Percentiles rank a stretch among this genome's conserved stretches.
phyloP scores from a whole-genome alignment of 2,113 vertebrate genomes.

The Cyanoramphus novaezelandiae region DNA sequence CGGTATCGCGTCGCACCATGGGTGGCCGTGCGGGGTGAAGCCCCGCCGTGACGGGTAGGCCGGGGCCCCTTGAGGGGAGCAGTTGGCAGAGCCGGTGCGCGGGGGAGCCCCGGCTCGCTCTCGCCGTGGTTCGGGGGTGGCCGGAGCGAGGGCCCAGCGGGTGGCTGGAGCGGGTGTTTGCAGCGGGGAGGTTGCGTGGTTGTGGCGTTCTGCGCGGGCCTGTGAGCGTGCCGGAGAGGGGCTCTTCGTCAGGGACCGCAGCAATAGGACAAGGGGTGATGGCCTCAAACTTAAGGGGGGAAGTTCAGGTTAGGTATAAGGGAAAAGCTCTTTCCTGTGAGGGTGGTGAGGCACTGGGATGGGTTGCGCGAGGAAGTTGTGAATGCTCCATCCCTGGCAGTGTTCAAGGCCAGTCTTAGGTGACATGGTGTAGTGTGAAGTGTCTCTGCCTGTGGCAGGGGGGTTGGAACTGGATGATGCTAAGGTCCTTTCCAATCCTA shows the following conservation, averaged over 20 bases:
- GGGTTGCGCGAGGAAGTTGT: background rate
- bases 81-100: background rate
- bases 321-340: background rate
- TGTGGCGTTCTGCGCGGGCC: background rate
- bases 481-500: background rate
- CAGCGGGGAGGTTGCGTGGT: background rate
- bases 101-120: background rate
- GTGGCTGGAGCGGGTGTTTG: accelerated
- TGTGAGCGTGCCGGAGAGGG: background rate
- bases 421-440: background rate
- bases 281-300: background rate
- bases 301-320: background rate
- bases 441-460: background rate
- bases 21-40: background rate
- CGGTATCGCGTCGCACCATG: background rate
- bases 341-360: background rate
- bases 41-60: background rate
- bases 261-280: no score
- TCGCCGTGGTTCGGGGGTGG: background rate
- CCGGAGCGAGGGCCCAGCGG: background rate
- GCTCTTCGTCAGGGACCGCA: background rate
- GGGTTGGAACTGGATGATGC: background rate
- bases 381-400: background rate
- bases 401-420: background rate
- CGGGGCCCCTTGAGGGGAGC: background rate